These are phyloP conservation scores for Polypedilum vanderplanki DNA, from an alignment of 1,140 invertebrate genomes.

Conservation along the genomic window DNA sequence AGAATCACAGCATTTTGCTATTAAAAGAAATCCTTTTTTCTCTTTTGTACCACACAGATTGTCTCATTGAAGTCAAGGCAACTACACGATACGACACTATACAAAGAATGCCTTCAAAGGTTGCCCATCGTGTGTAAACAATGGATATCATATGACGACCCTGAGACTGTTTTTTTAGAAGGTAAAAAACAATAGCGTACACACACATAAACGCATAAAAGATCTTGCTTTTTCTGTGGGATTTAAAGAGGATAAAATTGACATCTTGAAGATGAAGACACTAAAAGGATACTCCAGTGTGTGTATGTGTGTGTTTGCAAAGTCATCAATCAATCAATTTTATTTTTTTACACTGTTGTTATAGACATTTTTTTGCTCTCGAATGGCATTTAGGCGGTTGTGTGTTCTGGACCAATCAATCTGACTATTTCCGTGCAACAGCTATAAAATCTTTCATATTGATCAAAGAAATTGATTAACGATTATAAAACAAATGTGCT, in stretches of 20 bases:
- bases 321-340: background rate
- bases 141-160: conserved; percentile 72
- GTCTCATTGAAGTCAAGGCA: background rate
- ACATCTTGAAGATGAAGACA: conserved; percentile 41
- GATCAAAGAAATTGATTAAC: background rate
- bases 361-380: background rate
- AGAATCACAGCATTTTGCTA: no score
- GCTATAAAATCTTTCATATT: background rate
- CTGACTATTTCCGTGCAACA: background rate
- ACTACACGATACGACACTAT: conserved; percentile 33
- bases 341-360: background rate
- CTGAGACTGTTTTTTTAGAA: conserved; percentile 57
- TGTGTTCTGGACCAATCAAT: background rate
- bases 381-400: background rate
- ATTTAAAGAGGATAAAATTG: no score
- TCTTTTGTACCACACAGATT: no score
- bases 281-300: background rate
- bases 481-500: background rate
- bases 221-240: no score
- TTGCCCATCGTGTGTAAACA: conserved; percentile 57
- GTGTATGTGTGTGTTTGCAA: background rate
- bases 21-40: no score
- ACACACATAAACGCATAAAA: no score
- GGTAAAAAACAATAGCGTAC: conserved; percentile 37
- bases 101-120: conserved; percentile 46